Base-by-base conservation (phyloP, 2,888 invertebrate species). In the Drosophila anomalata region DNA sequence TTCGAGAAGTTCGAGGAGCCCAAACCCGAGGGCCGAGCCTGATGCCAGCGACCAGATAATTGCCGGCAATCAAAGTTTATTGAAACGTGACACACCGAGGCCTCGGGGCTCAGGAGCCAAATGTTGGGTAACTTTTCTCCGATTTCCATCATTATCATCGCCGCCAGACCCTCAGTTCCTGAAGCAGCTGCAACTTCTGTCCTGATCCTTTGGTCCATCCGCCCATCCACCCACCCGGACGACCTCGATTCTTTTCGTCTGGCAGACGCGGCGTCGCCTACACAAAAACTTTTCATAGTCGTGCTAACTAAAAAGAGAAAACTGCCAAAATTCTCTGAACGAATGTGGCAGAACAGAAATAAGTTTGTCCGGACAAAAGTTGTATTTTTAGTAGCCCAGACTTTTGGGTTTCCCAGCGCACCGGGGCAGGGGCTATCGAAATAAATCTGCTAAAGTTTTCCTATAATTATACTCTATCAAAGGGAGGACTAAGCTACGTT, bases 1-100 rank as follows among this genome's bases (percentile, higher is more conserved):
- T 73, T 65, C 53, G 60, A 70, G 62, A 57, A 54, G 44, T 60
- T 22, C 22, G 22, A 24, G 22, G 22, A 24, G 22, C 22, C 22
- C 22, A 5, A 24, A 24, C 22, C 22, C 22, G 22, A 24, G 44
- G 54, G n/a, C 41, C 41, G 41, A 42, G n/a, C 3, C 36, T 6
- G 78, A 73, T 81, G 78, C 79, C 84, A 73, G 79, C 65, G 53
- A 51, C 65, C 75, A 84, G 87, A 87, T 84, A 87, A 87, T 84
- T 87, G 87, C 77, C 85, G 70, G 62, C 84, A 84, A 84, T 84
- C 87, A 87, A 82, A 84, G 77, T 75, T 84, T 87, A 77, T 78
- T 79, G 85, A 79, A 75, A 82, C 75, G 73, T 77, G 73, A 65
- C 73, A 48, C 58, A 65, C n/a, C n/a, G 65, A 62, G 20, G 55